phyloP scores from a whole-genome alignment of 2,113 vertebrate genomes.

The Semicossyphus pulcher region DNA sequence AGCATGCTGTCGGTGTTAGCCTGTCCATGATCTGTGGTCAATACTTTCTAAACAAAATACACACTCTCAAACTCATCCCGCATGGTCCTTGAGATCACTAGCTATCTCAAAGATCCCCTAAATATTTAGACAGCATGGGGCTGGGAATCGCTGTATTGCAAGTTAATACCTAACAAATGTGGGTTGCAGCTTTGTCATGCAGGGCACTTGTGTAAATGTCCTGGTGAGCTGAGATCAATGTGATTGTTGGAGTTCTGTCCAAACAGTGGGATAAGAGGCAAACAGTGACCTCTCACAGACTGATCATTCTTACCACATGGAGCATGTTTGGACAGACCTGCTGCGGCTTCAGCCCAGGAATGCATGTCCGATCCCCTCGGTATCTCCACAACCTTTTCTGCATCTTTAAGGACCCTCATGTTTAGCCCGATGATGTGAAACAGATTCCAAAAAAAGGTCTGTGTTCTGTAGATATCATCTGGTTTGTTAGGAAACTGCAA shows the following conservation, averaged over 20 bases:
- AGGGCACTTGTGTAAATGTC: conserved; percentile 68
- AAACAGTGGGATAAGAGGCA: conserved; percentile 75
- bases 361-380: conserved; percentile 74
- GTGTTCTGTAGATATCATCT: conserved; percentile 28
- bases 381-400: conserved; percentile 51
- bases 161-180: conserved; percentile 83
- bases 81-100: conserved; percentile 69
- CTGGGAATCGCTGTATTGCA: conserved; percentile 45
- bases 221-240: conserved; percentile 64
- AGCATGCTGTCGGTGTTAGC: conserved; percentile 45
- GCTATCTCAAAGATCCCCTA: conserved; percentile 72
- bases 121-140: conserved; percentile 79
- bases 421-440: conserved; percentile 26
- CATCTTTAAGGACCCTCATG: conserved; percentile 24
- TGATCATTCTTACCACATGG: conserved; percentile 78
- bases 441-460: background rate
- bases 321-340: conserved; percentile 76
- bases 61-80: conserved; percentile 69
- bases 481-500: conserved; percentile 35
- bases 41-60: conserved; percentile 68
- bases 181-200: conserved; percentile 55
- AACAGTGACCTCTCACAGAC: conserved; percentile 74
- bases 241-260: conserved; percentile 79
- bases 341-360: conserved; percentile 70
- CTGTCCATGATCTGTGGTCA: conserved; percentile 50